Conservation (phyloP, 2,113 vertebrate genomes). For the Aspiorhynchus laticeps region DNA sequence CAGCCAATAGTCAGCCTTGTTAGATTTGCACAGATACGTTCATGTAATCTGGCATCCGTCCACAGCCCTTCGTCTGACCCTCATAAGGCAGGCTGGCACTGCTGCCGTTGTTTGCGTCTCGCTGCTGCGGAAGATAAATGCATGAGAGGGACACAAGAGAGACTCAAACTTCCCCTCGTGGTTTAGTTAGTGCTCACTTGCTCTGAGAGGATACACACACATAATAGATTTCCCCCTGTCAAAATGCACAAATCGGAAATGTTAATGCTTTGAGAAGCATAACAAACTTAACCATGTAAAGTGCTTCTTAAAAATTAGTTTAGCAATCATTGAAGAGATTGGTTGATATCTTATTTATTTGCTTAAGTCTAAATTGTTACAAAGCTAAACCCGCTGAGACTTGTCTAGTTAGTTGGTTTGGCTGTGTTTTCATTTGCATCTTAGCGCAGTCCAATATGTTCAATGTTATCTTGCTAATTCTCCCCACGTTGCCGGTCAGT, state of each 20-base stretch:
- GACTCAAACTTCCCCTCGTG: conserved; percentile 62
- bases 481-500: neutral
- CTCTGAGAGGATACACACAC: conserved; percentile 32
- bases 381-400: neutral
- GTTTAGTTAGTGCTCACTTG: conserved; percentile 31
- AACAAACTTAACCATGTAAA: conserved; percentile 10
- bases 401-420: conserved; percentile 12
- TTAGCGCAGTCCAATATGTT: neutral
- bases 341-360: neutral
- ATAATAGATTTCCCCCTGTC: conserved; percentile 25
- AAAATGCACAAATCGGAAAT: conserved; percentile 11
- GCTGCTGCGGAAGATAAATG: conserved; percentile 57
- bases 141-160: conserved; percentile 56
- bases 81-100: conserved; percentile 69
- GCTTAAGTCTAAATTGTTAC: conserved; percentile 10
- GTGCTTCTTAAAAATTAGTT: neutral
- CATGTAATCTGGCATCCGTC: conserved; percentile 71
- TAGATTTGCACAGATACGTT: conserved; percentile 76
- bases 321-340: neutral
- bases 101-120: conserved; percentile 64
- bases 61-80: conserved; percentile 69
- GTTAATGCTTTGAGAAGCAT: neutral
- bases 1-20: conserved; percentile 72
- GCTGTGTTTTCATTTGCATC: neutral
- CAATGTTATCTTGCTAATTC: neutral